phyloP scores from a whole-genome alignment of 2,888 invertebrate species.

The Asteroscopus sphinx region DNA sequence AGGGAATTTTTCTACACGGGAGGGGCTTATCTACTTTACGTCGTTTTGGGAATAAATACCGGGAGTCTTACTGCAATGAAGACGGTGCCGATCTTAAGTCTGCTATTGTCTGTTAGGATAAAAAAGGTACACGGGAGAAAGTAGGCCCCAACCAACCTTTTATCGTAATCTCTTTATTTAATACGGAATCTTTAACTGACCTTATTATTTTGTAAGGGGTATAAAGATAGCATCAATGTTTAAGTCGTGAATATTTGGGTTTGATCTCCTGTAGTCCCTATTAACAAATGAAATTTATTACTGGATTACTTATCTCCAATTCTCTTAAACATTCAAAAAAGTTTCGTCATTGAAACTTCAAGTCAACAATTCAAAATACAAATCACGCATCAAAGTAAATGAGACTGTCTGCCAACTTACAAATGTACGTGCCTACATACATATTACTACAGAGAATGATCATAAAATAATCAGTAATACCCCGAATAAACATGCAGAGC shows the following conservation, averaged over 20 bases:
- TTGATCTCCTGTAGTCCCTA: not conserved
- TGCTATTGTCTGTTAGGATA: slow-evolving; percentile 82
- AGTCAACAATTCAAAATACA: not conserved
- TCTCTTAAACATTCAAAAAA: not conserved
- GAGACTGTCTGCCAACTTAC: not conserved
- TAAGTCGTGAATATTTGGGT: slow-evolving; percentile 15
- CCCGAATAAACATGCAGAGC: slow-evolving; percentile 25
- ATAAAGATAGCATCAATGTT: slow-evolving; percentile 38
- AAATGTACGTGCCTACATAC: not conserved
- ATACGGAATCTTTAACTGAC: slow-evolving; percentile 70
- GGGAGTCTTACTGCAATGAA: slow-evolving; percentile 77
- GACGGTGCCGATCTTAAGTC: slow-evolving; percentile 78
- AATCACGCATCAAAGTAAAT: not conserved
- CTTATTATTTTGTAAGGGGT: slow-evolving; percentile 70
- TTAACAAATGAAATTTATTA: no score
- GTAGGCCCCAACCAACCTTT: slow-evolving; percentile 66
- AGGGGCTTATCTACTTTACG: slow-evolving; percentile 82
- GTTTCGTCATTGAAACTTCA: not conserved
- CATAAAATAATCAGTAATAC: slow-evolving; percentile 7
- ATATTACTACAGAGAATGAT: no score
- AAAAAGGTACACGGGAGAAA: slow-evolving; percentile 77
- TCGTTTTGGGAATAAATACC: slow-evolving; percentile 83
- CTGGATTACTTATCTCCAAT: not conserved
- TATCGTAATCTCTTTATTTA: slow-evolving; percentile 80
- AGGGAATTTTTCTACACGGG: slow-evolving; percentile 80